Evolutionary conservation across 1,140 invertebrate genomes (phyloP), one percentile per base, ranked within the genome.

Genomic region (Drosophila fuyamai): DNA sequence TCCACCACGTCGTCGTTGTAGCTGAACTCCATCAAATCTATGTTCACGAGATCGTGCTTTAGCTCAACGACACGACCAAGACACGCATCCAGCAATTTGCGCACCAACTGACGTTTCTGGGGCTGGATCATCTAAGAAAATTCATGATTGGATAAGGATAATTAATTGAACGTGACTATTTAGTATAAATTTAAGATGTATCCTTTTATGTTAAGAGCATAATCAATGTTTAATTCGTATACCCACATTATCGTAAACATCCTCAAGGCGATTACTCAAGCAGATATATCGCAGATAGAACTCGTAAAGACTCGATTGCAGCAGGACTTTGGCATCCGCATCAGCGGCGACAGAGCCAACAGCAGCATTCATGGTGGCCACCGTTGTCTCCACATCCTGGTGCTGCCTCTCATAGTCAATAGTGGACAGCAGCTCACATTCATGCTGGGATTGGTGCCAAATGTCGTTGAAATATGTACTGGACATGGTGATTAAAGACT

Each of bases 21-120:
- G 77, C 95, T 97, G 76, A 95, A 96, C 92, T 98, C 97, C 14
- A 96, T 96, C 1, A 97, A 92, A 86, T 98, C 96, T 4, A 98
- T 93, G 71, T 97, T 96, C 0, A 98, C 97, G 53, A 98, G 93
- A 83, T 98, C 97, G 82, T 97, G 95, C 93, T 97, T 96, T 4
- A 97, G 91, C 90, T 97, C 96, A 14, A 97, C 92, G 65, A 96
- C 93, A 58, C 98, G 94, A 4, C 97, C 97, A 46, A 98, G 94
- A 29, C 94, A 95, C 1, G 95, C 95, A 91, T 98, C 97, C 0
- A 99, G 91, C 2, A 98, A 90, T 71, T 96, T 95, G 48, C 95
- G 95, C 0, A 99, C 93, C 4, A 98, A 93, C 32, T 96, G 84
- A 44, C 97, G 93, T 91, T 99, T 99, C 92, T 99, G 98, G 0